Base-by-base conservation (phyloP, 2,797 vertebrate genomes). In the Chelidonichthys spinosus region DNA sequence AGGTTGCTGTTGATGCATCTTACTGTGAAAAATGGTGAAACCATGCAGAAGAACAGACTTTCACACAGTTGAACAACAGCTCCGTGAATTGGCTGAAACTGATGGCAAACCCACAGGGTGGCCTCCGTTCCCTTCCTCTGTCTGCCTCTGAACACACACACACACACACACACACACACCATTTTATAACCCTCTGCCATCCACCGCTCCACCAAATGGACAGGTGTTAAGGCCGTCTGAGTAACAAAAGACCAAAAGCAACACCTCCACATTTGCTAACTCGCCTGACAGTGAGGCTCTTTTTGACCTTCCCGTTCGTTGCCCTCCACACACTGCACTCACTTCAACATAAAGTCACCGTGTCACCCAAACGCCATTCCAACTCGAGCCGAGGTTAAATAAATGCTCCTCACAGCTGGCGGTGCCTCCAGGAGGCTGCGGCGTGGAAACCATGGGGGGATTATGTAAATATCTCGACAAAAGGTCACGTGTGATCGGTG, bases 401-500 rank as follows among this genome's bases (percentile, higher is more conserved):
- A 84, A 85, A 86, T 84, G 85, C 82, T 82, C 78, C 40, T 72
- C 73, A 67, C 86, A 90, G 90, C 88, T 63, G 82, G 85, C 81
- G 63, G 78, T 46, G 67, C 70, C 63, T 76, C 77, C 78, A 63
- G 84, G 74, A 85, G 82, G 69, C 80, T 71, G 59, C 85, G 50
- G 58, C 17, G 4, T 66, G 83, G 86, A 90, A 25, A 89, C 91
- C 89, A 75, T 80, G 80, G 88, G 77, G 92, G 78, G 92, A 91
- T 92, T 93, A 92, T 93, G 89, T 85, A 90, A 92, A 93, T 91
- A 83, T 56, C 83, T 47, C 42, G 74, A 85, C 84, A 86, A 86
- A 88, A 89, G 91, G 92, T 91, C 87, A 82, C 49, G 13, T 87
- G 83, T 85, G 88, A 87, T 76, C 66, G 85, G 63, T 37, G 71